Percentiles rank a stretch among this genome's conserved stretches.
Conservation (phyloP, 2,888 invertebrate species). For the Nebria salina region DNA sequence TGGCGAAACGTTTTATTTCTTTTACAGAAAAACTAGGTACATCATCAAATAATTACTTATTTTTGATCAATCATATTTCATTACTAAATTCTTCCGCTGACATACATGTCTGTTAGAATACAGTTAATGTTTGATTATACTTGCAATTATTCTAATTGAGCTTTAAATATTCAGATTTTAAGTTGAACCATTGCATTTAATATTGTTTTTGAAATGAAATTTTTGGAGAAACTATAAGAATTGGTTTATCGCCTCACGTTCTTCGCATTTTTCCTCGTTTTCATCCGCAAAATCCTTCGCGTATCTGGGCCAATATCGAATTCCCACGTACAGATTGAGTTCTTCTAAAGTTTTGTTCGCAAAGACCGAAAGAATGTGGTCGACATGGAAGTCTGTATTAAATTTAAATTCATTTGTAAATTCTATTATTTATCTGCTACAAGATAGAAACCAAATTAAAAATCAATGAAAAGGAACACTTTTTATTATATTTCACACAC, state of each 20-base stretch:
- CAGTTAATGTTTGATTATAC: too few relatives aligned
- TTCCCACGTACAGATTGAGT: slow-evolving; percentile 13
- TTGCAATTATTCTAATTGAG: too few relatives aligned
- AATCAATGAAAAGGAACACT: too few relatives aligned
- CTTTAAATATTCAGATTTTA: too few relatives aligned
- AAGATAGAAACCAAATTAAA: too few relatives aligned
- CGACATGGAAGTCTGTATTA: not conserved
- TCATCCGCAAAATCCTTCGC: slow-evolving; percentile 6
- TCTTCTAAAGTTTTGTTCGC: slow-evolving; percentile 4
- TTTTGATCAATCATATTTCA: too few relatives aligned
- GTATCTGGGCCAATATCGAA: slow-evolving; percentile 25
- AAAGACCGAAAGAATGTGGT: not conserved
- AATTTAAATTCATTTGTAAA: not conserved
- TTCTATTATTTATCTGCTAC: not conserved
- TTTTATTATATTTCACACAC: too few relatives aligned
- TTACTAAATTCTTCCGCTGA: too few relatives aligned
- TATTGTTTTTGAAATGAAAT: slow-evolving; percentile 6
- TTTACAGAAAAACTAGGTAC: too few relatives aligned
- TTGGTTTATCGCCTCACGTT: slow-evolving; percentile 4
- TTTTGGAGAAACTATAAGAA: not conserved
- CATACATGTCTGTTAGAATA: too few relatives aligned
- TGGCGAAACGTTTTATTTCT: too few relatives aligned
- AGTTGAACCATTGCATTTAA: not conserved
- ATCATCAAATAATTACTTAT: too few relatives aligned
- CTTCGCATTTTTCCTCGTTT: slow-evolving; percentile 19